These are phyloP conservation scores for Amorpha juglandis DNA, from an alignment of 2,888 invertebrate species.

Conservation along the genomic window DNA sequence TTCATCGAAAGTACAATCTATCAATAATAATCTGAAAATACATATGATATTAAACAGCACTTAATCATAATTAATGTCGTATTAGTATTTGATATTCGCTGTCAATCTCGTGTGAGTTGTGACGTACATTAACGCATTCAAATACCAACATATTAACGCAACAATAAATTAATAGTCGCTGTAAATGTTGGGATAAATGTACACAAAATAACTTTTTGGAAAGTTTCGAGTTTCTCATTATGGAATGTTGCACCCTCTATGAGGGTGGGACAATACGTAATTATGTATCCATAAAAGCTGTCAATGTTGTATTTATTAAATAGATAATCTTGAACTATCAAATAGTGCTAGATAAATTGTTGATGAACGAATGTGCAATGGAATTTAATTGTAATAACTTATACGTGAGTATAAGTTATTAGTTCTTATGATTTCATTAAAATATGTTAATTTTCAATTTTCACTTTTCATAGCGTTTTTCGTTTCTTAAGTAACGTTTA, in stretches of 20 bases:
- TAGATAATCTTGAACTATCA: background rate
- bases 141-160: conserved; percentile 9
- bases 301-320: background rate
- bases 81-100: conserved; percentile 2
- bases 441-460: too few species aligned
- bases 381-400: too few species aligned
- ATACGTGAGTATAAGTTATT: too few species aligned
- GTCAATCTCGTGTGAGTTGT: background rate
- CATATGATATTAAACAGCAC: background rate
- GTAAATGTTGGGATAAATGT: conserved; percentile 9
- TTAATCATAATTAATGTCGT: background rate
- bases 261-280: conserved; percentile 32
- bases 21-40: background rate
- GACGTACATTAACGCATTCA: background rate
- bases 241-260: background rate
- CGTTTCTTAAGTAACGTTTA: too few species aligned
- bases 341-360: too few species aligned
- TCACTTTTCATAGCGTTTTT: too few species aligned
- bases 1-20: background rate
- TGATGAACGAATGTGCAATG: too few species aligned
- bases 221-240: conserved; percentile 16
- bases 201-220: conserved; percentile 5
- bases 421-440: too few species aligned
- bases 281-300: conserved; percentile 2
- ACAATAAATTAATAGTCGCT: conserved; percentile 17